phyloP scores from a whole-genome alignment of 2,113 vertebrate genomes.

The Tichodroma muraria region DNA sequence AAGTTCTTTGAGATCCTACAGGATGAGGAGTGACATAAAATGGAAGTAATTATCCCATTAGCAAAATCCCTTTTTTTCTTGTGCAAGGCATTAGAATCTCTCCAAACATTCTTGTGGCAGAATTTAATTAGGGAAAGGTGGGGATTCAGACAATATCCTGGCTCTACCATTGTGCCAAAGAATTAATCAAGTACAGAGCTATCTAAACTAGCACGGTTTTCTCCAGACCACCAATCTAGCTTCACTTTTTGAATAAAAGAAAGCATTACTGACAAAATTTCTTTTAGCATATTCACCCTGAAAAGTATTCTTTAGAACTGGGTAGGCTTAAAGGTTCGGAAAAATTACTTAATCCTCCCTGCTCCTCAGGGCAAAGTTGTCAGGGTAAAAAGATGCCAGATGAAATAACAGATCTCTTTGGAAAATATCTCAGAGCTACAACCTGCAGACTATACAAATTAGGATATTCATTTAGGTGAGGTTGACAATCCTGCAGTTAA shows the following conservation, averaged over 20 bases:
- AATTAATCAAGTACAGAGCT: slow-evolving; percentile 54
- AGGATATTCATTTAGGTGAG: background rate
- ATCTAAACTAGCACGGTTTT: slow-evolving; percentile 16
- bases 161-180: slow-evolving; percentile 16
- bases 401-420: background rate
- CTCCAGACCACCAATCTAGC: slow-evolving; percentile 56
- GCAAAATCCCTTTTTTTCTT: background rate
- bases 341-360: background rate
- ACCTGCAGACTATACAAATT: background rate
- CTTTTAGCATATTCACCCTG: background rate
- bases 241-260: slow-evolving; percentile 51
- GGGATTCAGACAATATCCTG: slow-evolving; percentile 53
- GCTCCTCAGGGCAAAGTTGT: background rate
- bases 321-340: background rate
- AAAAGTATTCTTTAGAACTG: background rate
- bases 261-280: background rate
- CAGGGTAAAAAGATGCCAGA: background rate
- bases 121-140: slow-evolving; percentile 56
- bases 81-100: slow-evolving; percentile 14
- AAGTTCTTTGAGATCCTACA: slow-evolving; percentile 11
- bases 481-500: background rate
- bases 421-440: background rate
- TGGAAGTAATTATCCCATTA: slow-evolving; percentile 50
- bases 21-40: slow-evolving; percentile 8
- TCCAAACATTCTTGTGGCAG: slow-evolving; percentile 49